These are phyloP conservation scores for Thinocorus orbignyianus DNA, from an alignment of 2,113 vertebrate species.

Conservation along the genomic window DNA sequence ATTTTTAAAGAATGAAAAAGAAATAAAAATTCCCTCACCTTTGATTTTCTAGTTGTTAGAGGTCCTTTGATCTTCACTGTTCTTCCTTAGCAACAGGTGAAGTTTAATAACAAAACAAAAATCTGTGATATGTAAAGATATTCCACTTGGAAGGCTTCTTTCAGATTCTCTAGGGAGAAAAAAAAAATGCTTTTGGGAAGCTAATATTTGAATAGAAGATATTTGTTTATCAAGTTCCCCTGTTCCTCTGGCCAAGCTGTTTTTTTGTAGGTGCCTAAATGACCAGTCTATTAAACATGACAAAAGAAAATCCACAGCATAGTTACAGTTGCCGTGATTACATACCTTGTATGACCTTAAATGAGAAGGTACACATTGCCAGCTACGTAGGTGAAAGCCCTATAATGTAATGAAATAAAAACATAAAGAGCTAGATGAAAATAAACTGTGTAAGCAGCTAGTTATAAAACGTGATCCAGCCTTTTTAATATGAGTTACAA, in stretches of 20 bases:
- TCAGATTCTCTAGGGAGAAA: background rate
- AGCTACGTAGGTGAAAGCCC: slow-evolving; percentile 3
- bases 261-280: slow-evolving; percentile 12
- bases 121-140: background rate
- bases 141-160: background rate
- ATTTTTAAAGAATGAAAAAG: slow-evolving; percentile 1
- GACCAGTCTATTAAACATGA: slow-evolving; percentile 46
- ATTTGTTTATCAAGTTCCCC: background rate
- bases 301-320: slow-evolving; percentile 54
- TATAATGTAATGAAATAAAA: background rate
- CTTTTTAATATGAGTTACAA: background rate
- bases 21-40: slow-evolving; percentile 44
- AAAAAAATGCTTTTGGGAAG: background rate
- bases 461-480: background rate
- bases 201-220: background rate
- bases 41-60: background rate
- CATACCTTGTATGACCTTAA: slow-evolving; percentile 19
- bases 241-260: background rate
- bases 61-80: slow-evolving; percentile 44
- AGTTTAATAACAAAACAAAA: slow-evolving; percentile 41
- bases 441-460: background rate
- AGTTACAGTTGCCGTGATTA: slow-evolving; percentile 65
- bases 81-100: slow-evolving; percentile 28
- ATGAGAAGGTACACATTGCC: slow-evolving; percentile 35
- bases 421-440: slow-evolving; percentile 21